Conservation (phyloP, 2,113 vertebrate species). For the Callipepla squamata region DNA sequence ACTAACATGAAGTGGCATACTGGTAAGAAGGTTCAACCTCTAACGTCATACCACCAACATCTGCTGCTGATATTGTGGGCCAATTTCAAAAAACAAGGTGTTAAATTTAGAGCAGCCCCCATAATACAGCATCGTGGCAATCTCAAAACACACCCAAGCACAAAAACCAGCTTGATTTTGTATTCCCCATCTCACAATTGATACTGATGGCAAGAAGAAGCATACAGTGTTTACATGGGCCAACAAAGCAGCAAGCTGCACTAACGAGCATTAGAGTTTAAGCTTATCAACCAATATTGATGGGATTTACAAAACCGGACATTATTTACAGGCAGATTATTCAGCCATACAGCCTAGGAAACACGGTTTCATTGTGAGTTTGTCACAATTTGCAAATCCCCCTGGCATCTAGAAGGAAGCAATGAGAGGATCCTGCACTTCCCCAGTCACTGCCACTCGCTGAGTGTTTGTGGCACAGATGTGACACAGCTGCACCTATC, state of each 20-base stretch:
- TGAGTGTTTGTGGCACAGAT: not conserved
- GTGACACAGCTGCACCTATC: not conserved
- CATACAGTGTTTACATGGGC: not conserved
- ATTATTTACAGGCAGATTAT: not conserved
- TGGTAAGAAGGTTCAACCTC: no score
- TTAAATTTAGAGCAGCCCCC: no score
- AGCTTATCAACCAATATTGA: not conserved
- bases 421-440: not conserved
- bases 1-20: no score
- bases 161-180: not conserved
- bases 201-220: not conserved
- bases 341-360: not conserved
- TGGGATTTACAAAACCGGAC: not conserved
- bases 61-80: no score
- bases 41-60: no score
- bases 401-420: not conserved
- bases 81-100: no score
- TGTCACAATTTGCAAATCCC: not conserved
- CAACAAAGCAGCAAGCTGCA: not conserved
- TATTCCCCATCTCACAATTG: not conserved
- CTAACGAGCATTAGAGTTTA: not conserved
- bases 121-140: not conserved
- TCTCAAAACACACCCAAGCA: not conserved
- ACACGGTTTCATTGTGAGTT: not conserved
- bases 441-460: not conserved